Percentiles rank a stretch among this genome's conserved stretches.
phyloP scores from a whole-genome alignment of 2,797 vertebrate species.

The Phataginus tricuspis region DNA sequence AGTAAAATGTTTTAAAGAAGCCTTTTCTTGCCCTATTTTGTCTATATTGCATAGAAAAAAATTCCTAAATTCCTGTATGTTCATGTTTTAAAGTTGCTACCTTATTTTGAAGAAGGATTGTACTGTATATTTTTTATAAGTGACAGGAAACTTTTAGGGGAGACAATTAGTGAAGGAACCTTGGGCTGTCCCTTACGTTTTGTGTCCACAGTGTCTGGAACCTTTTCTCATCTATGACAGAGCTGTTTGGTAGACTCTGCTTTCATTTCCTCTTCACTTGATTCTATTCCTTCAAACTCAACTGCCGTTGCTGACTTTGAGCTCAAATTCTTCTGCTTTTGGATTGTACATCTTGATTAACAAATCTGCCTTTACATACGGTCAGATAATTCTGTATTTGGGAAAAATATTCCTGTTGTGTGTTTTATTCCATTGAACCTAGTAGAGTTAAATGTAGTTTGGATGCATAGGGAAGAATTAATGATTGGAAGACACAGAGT shows the following conservation, averaged over 20 bases:
- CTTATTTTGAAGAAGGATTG: background rate
- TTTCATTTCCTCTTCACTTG: background rate
- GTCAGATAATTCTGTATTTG: conserved; percentile 85
- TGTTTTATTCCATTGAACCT: conserved; percentile 90
- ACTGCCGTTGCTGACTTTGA: conserved; percentile 64
- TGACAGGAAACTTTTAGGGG: background rate
- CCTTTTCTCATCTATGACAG: background rate
- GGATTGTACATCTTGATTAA: conserved; percentile 80
- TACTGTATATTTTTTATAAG: background rate
- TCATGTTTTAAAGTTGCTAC: conserved; percentile 5
- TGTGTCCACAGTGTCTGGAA: background rate
- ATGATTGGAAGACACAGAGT: conserved; percentile 99
- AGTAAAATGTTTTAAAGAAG: conserved; percentile 34
- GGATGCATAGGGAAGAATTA: conserved; percentile 97
- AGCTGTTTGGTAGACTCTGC: background rate
- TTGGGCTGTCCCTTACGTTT: background rate
- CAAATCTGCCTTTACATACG: conserved; percentile 84
- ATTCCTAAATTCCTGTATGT: background rate
- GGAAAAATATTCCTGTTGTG: conserved; percentile 84
- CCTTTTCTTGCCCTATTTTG: background rate
- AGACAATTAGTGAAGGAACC: background rate
- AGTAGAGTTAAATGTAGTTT: conserved; percentile 93
- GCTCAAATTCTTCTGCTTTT: conserved; percentile 72
- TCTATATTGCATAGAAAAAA: background rate
- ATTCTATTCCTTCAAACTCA: conserved; percentile 74